These are phyloP conservation scores for Poecilia latipinna DNA, from an alignment of 2,113 vertebrate genomes.

Conservation along the genomic window DNA sequence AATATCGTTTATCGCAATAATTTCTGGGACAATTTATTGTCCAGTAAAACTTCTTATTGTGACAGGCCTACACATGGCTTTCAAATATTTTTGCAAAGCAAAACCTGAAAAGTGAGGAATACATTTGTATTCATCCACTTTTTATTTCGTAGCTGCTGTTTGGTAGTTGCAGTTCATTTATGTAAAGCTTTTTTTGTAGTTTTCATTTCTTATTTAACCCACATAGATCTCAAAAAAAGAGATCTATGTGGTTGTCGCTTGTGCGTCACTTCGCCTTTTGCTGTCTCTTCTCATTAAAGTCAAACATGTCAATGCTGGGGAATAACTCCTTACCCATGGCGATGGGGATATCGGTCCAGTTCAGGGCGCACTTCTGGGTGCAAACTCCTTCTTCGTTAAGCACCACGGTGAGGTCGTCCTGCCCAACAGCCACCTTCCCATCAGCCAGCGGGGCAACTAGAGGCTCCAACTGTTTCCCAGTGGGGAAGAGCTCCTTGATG, in stretches of 20 bases:
- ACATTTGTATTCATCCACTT: too few species aligned
- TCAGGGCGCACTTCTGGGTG: slow-evolving; percentile 96
- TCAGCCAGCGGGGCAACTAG: slow-evolving; percentile 93
- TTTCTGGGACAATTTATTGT: too few species aligned
- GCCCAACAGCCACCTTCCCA: slow-evolving; percentile 96
- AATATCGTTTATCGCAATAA: too few species aligned
- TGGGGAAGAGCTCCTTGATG: slow-evolving; percentile 97
- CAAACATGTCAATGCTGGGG: not conserved
- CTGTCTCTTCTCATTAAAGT: not conserved
- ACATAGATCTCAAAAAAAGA: not conserved
- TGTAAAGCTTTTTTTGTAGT: too few species aligned
- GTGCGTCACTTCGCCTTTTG: too few species aligned
- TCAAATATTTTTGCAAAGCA: too few species aligned
- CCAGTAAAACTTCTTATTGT: too few species aligned
- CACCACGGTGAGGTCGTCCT: slow-evolving; percentile 97
- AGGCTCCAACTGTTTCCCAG: slow-evolving; percentile 96
- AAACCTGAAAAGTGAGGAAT: too few species aligned
- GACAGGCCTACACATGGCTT: too few species aligned
- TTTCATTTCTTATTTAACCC: not conserved
- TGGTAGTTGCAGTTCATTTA: too few species aligned
- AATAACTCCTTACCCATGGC: slow-evolving; percentile 89
- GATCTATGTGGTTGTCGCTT: too few species aligned
- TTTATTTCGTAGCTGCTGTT: too few species aligned
- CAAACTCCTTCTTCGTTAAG: slow-evolving; percentile 94
- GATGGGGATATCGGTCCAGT: slow-evolving; percentile 98